Percentiles rank a stretch among this genome's conserved stretches.
Evolutionary conservation across 2,888 invertebrate species (phyloP).

Genomic region (Incurvaria masculella): DNA sequence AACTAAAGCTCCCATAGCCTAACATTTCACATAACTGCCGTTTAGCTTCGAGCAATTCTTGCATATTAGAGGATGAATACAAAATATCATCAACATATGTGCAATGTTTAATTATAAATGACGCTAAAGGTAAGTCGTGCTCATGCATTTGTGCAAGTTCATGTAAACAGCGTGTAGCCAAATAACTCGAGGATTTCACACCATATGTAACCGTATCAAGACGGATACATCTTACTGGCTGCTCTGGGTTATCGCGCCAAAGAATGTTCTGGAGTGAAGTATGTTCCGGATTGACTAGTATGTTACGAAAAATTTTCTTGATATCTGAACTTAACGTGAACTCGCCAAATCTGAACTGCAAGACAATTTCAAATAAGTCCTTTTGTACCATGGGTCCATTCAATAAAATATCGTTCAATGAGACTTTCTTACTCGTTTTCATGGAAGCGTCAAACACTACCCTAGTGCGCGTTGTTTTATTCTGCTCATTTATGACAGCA

Average conservation of each 20-base stretch:
- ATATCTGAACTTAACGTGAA: slow-evolving; percentile 13
- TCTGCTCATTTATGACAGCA: slow-evolving; percentile 7
- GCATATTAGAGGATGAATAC: not conserved
- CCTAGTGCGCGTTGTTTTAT: slow-evolving; percentile 3
- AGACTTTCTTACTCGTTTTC: slow-evolving; percentile 8
- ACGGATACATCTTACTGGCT: not conserved
- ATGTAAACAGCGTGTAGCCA: slow-evolving; percentile 10
- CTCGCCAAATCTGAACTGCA: slow-evolving; percentile 10
- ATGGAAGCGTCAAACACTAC: slow-evolving; percentile 8
- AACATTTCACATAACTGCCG: not conserved
- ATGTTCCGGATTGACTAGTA: slow-evolving; percentile 4
- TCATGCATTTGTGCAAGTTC: slow-evolving; percentile 8
- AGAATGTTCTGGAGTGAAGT: slow-evolving; percentile 12
- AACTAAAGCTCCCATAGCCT: not conserved
- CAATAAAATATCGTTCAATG: slow-evolving; percentile 8
- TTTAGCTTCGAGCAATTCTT: not conserved
- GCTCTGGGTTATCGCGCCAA: not conserved
- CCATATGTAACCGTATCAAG: slow-evolving; percentile 1
- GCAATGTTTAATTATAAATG: slow-evolving; percentile 6
- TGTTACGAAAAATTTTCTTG: slow-evolving; percentile 15
- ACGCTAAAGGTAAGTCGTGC: slow-evolving; percentile 3
- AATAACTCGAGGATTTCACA: slow-evolving; percentile 6
- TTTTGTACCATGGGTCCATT: slow-evolving; percentile 12
- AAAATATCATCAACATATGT: slow-evolving; percentile 12
- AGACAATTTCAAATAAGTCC: slow-evolving; percentile 14